Evolutionary conservation across 1,140 invertebrate species (phyloP), one percentile per base, ranked within the genome.

Genomic region (Bombus waltoni): DNA sequence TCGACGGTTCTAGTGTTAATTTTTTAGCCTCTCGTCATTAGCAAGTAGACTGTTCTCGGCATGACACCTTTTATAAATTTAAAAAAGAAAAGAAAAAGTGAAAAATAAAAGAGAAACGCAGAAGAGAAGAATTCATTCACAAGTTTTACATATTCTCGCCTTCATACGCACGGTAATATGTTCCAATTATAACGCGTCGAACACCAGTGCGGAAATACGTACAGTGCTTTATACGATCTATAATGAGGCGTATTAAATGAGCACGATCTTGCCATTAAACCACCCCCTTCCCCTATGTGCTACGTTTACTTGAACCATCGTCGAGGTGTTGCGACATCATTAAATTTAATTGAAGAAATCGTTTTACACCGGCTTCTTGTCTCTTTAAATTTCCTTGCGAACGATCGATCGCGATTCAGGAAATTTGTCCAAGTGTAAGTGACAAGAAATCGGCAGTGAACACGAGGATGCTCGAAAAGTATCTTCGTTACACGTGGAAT

Each of bases 281-380:
- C 18, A 35, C 10, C 66, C 66, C 18, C 32, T 25, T 38, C 32
- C 35, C 15, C 32, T 25, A 32, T 15, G 11, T 10, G 8, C 3
- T 22, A 68, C 59, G 77, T 78, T 70, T 66, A 22, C 62, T 71
- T 32, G 32, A 42, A 57, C 18, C 6, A 53, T 8, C 38, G 28
- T 44, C 35, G 25, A 22, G 53, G 44, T 70, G 32, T 68, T 75
- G 82, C 82, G 47, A 68, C 82, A 59, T 83, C 74, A 83, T 71
- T 83, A 78, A 78, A 70, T 78, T 83, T 83, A 83, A 83, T 66
- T 83, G 74, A 83, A 83, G 74, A 78, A 83, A 83, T 78, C 82
- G 65, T 77, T 62, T 76, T 77, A 83, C 81, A 77, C 28, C 38
- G 71, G 25, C 10, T 62, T n/a, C 28, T 47, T 44, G 72, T 70